Evolutionary conservation across 2,113 vertebrate genomes (phyloP).

Genomic region (Hassar affinis): DNA sequence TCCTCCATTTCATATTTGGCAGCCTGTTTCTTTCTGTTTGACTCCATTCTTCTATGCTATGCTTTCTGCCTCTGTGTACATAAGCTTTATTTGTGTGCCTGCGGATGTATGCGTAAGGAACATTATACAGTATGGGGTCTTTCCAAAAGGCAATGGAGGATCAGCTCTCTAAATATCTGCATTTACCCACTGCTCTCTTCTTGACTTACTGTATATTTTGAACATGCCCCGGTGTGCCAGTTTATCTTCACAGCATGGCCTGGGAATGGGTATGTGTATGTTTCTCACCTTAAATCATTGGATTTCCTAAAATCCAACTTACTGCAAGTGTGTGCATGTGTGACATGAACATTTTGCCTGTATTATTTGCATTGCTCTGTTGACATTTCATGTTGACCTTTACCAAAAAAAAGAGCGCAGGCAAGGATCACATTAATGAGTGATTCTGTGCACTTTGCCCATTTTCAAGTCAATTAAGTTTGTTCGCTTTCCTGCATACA

Average conservation of each 20-base stretch:
- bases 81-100: conserved; percentile 40
- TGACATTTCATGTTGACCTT: conserved; percentile 78
- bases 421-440: conserved; percentile 70
- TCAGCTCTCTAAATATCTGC: neutral
- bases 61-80: neutral
- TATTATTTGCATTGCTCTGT: conserved; percentile 68
- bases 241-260: conserved; percentile 10
- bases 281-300: conserved; percentile 21
- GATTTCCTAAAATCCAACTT: conserved; percentile 11
- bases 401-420: conserved; percentile 66
- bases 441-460: conserved; percentile 67
- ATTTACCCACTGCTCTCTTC: conserved; percentile 8
- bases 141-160: neutral
- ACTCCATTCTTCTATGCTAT: neutral
- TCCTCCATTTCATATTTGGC: conserved; percentile 36
- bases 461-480: conserved; percentile 81
- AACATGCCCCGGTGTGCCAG: neutral
- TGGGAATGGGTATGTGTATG: neutral
- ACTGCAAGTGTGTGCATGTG: conserved; percentile 21
- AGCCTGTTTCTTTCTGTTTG: conserved; percentile 39
- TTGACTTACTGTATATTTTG: conserved; percentile 8
- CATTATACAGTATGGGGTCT: conserved; percentile 7
- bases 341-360: conserved; percentile 57
- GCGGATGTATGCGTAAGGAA: conserved; percentile 13
- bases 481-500: conserved; percentile 68